Evolutionary conservation across 2,888 invertebrate genomes (phyloP).

Genomic region (Campopleginae sp.): DNA sequence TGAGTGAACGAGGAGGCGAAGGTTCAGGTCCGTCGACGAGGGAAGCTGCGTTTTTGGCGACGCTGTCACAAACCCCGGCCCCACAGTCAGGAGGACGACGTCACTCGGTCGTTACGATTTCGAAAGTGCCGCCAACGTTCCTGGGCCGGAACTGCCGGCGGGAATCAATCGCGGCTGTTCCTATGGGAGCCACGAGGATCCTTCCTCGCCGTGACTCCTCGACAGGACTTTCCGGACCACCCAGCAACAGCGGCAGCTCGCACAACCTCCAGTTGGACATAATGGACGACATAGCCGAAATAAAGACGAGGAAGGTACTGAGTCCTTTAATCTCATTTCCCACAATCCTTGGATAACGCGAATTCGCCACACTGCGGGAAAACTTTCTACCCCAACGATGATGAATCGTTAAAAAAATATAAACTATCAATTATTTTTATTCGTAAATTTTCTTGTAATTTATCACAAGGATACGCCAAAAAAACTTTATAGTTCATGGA

Average conservation of each 20-base stretch:
- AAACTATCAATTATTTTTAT: too few relatives aligned
- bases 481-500: too few relatives aligned
- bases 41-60: constrained; percentile 93
- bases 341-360: not conserved
- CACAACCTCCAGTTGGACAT: constrained; percentile 94
- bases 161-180: constrained; percentile 93
- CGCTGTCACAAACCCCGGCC: constrained; percentile 90
- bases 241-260: constrained; percentile 92
- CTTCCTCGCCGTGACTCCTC: constrained; percentile 85
- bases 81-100: constrained; percentile 91
- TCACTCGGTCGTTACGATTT: constrained; percentile 95
- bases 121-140: constrained; percentile 90
- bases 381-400: too few relatives aligned
- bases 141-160: constrained; percentile 90
- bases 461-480: too few relatives aligned
- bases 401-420: too few relatives aligned
- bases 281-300: constrained; percentile 93
- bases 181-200: constrained; percentile 85
- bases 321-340: too few relatives aligned
- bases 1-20: constrained; percentile 92
- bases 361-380: too few relatives aligned
- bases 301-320: constrained; percentile 87
- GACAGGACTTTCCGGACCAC: constrained; percentile 87
- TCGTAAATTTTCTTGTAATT: too few relatives aligned
- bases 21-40: constrained; percentile 90